These are phyloP conservation scores for Tetragonisca angustula DNA, from an alignment of 2,888 invertebrate genomes.

Conservation along the genomic window DNA sequence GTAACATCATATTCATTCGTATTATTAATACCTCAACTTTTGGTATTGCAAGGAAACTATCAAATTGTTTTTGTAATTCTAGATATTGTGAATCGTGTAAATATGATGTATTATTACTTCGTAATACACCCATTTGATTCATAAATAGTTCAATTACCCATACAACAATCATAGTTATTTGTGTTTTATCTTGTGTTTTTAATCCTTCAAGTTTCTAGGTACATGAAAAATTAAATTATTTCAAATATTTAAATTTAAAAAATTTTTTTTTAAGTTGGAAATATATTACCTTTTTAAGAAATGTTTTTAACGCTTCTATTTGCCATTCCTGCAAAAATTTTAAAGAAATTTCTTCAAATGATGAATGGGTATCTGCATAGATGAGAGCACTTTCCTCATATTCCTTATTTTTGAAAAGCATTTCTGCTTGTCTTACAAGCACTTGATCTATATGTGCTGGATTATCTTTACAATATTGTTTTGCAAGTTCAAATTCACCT, in stretches of 20 bases:
- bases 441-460: conserved; percentile 93
- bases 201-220: conserved; percentile 89
- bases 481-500: conserved; percentile 94
- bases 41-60: conserved; percentile 89
- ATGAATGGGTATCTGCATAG: conserved; percentile 95
- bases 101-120: conserved; percentile 83
- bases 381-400: conserved; percentile 93
- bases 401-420: conserved; percentile 90
- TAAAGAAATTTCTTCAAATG: conserved; percentile 97
- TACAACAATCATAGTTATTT: conserved; percentile 95
- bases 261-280: not conserved
- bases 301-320: conserved; percentile 94
- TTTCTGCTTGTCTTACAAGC: conserved; percentile 94
- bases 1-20: not conserved
- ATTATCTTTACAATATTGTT: conserved; percentile 92
- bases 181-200: conserved; percentile 91
- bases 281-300: conserved; percentile 87
- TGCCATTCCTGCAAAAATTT: conserved; percentile 94
- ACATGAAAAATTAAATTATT: conserved; percentile 25
- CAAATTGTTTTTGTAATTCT: conserved; percentile 90
- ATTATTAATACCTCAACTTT: conserved; percentile 86
- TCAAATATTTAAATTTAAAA: not conserved
- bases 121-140: conserved; percentile 92
- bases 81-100: conserved; percentile 85
- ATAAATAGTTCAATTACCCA: conserved; percentile 98